Conservation (phyloP, 1,140 invertebrate genomes). For the Brachionus asplanchnoidis region DNA sequence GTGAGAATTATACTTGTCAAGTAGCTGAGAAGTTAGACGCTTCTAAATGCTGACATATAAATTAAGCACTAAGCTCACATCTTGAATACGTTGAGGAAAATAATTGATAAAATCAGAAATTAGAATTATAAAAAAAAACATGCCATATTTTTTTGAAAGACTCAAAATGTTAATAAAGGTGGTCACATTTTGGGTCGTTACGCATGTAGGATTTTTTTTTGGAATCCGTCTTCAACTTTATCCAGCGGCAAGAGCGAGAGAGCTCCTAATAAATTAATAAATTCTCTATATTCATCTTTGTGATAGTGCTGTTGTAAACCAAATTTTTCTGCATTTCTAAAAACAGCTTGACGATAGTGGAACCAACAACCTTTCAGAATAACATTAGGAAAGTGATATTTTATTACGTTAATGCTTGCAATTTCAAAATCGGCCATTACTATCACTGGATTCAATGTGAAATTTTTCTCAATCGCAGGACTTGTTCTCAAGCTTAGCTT, state of each 20-base stretch:
- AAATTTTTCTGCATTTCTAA: neutral
- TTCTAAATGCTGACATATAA: too few species aligned
- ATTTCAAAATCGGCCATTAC: conserved; percentile 26
- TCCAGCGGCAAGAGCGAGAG: neutral
- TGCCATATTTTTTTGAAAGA: too few species aligned
- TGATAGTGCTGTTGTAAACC: neutral
- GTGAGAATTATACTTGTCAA: too few species aligned
- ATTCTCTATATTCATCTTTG: neutral
- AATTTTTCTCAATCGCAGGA: neutral
- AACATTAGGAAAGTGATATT: neutral
- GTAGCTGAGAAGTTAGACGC: too few species aligned
- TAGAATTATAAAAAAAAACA: too few species aligned
- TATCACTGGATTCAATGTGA: neutral
- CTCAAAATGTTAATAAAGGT: neutral
- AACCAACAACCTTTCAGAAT: too few species aligned
- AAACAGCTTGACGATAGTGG: conserved; percentile 14
- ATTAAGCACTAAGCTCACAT: too few species aligned
- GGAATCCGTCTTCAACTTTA: neutral
- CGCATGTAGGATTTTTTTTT: neutral
- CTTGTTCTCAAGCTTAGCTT: neutral
- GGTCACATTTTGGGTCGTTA: neutral
- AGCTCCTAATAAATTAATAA: conserved; percentile 1
- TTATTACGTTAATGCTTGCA: neutral
- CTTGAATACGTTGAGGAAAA: too few species aligned
- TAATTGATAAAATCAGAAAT: too few species aligned